Base-by-base conservation (phyloP, 64 coral and sea anemone genomes). In the Cladopsammia gracilis region DNA sequence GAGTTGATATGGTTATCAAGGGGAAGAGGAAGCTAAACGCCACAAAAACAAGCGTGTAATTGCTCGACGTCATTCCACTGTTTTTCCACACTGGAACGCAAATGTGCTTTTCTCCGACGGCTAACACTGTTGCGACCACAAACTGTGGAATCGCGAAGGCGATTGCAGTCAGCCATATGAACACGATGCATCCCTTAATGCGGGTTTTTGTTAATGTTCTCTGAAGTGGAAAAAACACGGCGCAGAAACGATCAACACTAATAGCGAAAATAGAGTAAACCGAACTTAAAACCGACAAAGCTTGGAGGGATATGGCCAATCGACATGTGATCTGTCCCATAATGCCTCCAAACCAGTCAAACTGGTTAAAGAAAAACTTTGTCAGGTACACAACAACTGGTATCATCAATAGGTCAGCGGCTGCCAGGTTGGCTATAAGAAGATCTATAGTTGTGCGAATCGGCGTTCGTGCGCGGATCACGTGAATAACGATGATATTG, bases 381-480 rank as follows among this genome's bases (percentile, higher is more conserved):
- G 86, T 62, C 12, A 92, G 75, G 62, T 92, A 92, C 2, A 42
- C 24, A 15, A 92, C 59, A 43, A 92, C 56, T 19, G 83, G 65
- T 49, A 86, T 69, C 90, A 92, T 92, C 13, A 92, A 52, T 19
- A 92, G 79, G 81, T 92, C 90, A 92, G 90, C 90, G 56, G 71
- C 90, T 86, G 90, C 79, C 34, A 92, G 69, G 64, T 92, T 92
- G 0, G 70, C 90, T 77, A 92, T 92, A 0, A 92, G 81, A 14
- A 92, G 73, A 66, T 92, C 83, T 4, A 60, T 92, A 3, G 71
- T 77, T 50, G 51, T 92, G 58, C 90, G 90, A 71, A 77, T 76
- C 70, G 70, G 90, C 20, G 62, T 58, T 71, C 90, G 69, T 46
- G 70, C 71, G 70, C 70, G 79, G 44, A 86, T 58, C 45, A 92